Base-by-base conservation (phyloP, 2,797 vertebrate genomes). In the Pipistrellus kuhlii region DNA sequence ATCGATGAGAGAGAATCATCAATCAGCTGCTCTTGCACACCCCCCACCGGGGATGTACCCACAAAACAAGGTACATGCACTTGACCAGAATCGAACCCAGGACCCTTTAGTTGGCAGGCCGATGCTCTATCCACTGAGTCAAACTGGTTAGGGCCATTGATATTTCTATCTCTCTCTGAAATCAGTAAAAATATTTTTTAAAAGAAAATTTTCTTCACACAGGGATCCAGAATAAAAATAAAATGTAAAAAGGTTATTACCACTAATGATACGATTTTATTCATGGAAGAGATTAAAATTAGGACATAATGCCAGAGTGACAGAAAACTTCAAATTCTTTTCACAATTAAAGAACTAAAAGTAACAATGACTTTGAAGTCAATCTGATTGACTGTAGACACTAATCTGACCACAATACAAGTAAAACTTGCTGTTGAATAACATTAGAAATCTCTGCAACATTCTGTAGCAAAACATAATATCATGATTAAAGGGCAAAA, bases 141-240 rank as follows among this genome's bases (percentile, higher is more conserved):
- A 11, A 44, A 44, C 44, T 11, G 44, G 44, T 44, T 44, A 44
- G 44, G 44, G 44, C 44, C 44, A 44, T 44, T 44, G 44, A 44
- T 9, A 11, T 44, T 11, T 53, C 6, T 21, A 53, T 21, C 20
- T 53, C 53, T 53, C 53, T 53, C 53, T 53, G 20, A 53, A 53
- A 53, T 53, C 18, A 53, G 53, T 53, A 53, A 53, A 53, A 53
- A 21, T 53, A 53, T 53, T 53, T 96, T 90, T 95, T 27, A 41
- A 81, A 91, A 69, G n/a, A 35, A 81, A 91, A 69, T 96, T 97
- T 69, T 97, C 41, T 88, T 97, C 76, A 95, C 85, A 94, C 62
- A 95, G 95, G 69, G 30, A 92, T 96, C 55, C 71, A 89, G 17
- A 83, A 64, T 89, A 69, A 82, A 83, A 95, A n/a, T 95, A 95